These are phyloP conservation scores for Drosophila rufa DNA, from an alignment of 1,140 invertebrate species.

Conservation along the genomic window DNA sequence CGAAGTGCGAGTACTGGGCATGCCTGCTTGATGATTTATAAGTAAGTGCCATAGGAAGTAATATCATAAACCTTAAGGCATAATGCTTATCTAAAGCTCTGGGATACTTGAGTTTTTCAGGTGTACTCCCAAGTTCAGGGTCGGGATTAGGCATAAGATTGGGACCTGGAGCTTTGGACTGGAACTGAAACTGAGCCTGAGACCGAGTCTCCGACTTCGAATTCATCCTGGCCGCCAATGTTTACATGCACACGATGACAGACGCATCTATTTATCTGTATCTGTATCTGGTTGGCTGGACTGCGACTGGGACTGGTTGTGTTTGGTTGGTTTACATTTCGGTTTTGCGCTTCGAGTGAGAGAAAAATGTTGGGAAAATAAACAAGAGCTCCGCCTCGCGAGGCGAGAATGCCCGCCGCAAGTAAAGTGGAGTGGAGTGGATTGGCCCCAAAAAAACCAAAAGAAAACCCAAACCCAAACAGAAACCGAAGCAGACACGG, in stretches of 20 bases:
- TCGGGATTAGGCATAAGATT: too few relatives aligned
- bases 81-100: not conserved
- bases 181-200: not conserved
- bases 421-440: constrained; percentile 36
- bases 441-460: constrained; percentile 33
- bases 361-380: constrained; percentile 80
- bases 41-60: too few relatives aligned
- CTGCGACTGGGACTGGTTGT: constrained; percentile 33
- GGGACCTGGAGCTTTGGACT: not conserved
- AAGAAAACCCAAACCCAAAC: constrained; percentile 3
- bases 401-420: constrained; percentile 49
- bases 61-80: too few relatives aligned
- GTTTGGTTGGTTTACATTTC: constrained; percentile 75
- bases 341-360: constrained; percentile 78
- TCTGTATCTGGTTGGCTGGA: constrained; percentile 36
- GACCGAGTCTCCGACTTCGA: not conserved
- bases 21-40: not conserved
- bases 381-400: constrained; percentile 54
- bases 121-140: not conserved
- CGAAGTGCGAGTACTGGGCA: not conserved
- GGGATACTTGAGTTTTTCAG: too few relatives aligned
- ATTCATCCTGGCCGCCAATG: constrained; percentile 14
- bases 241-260: constrained; percentile 46
- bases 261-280: constrained; percentile 64
- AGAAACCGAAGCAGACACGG: constrained; percentile 8